phyloP scores from a whole-genome alignment of 1,140 invertebrate genomes.

The Bombus huntii region DNA sequence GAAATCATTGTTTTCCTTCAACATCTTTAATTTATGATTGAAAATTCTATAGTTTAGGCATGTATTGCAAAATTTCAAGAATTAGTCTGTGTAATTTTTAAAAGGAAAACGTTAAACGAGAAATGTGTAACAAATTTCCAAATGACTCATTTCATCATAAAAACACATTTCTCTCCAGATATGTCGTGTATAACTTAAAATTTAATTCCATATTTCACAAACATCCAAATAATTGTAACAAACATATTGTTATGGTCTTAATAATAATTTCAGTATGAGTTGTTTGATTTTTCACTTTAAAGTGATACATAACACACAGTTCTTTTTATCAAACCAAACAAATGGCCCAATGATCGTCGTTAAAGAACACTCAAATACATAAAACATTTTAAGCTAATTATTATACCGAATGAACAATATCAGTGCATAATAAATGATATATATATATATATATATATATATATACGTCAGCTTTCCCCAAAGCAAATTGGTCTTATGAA shows the following conservation, averaged over 20 bases:
- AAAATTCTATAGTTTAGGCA: conserved; percentile 28
- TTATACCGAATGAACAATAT: conserved; percentile 35
- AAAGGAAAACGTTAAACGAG: conserved; percentile 57
- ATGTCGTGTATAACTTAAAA: conserved; percentile 48
- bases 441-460: background rate
- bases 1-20: conserved; percentile 64
- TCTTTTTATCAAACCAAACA: conserved; percentile 33
- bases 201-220: conserved; percentile 47
- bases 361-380: conserved; percentile 48
- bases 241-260: conserved; percentile 47
- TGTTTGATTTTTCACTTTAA: conserved; percentile 17
- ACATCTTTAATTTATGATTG: conserved; percentile 16
- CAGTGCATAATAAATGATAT: conserved; percentile 34
- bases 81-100: conserved; percentile 18
- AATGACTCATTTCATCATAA: conserved; percentile 29
- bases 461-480: background rate
- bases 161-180: conserved; percentile 49
- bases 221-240: conserved; percentile 26
- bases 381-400: conserved; percentile 44
- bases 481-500: conserved; percentile 34
- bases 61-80: conserved; percentile 4
- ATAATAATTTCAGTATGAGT: conserved; percentile 44
- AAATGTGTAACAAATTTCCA: conserved; percentile 40
- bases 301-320: conserved; percentile 45
- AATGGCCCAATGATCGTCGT: conserved; percentile 43